Base-by-base conservation (phyloP, 2,888 invertebrate genomes). In the Acanthoscelides obtectus region DNA sequence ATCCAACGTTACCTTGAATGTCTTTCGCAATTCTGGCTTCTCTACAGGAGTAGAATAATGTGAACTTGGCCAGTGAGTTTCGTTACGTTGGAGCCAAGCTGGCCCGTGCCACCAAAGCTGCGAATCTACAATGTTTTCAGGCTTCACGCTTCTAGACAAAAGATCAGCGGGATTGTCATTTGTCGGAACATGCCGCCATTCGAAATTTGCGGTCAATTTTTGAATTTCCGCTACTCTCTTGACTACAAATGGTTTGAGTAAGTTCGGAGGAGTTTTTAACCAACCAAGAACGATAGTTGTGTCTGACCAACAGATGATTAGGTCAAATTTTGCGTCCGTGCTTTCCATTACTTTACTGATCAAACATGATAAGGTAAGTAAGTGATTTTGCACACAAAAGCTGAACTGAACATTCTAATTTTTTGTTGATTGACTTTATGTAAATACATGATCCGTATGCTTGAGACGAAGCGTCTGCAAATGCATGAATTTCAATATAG, bases 121-220 rank as follows among this genome's bases (percentile, higher is more conserved):
- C 3, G 25, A 25, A 25, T 12, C 20, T 66, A 19, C 64, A 65
- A 21, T 12, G 12, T 70, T 45, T 27, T 65, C 68, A n/a, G 75
- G 74, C 19, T 64, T 64, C 22, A 74, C 66, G 5, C 75, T 75
- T 21, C 75, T 70, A 1, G 75, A 74, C 12, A 76, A 67, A 1
- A 74, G 25, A 70, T 77, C 77, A 22, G 75, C 74, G 21, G 76
- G 76, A 69, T 77, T 77, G 20, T 68, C 70, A 20, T 73, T 72
- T 21, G 73, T 73, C 4, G 75, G 73, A 4, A 78, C 75, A 66
- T 77, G 75, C 20, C 71, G 45, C 76, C 76, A 77, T 19, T 22
- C 22, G 65, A 64, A 64, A 22, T 69, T 20, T 2, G 27, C 25
- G 20, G 74, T 74, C 2, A 75, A 20, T 6, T 22, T 20, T 69